These are phyloP conservation scores for Kryptopterus vitreolus DNA, from an alignment of 2,797 vertebrate genomes.

Conservation along the genomic window DNA sequence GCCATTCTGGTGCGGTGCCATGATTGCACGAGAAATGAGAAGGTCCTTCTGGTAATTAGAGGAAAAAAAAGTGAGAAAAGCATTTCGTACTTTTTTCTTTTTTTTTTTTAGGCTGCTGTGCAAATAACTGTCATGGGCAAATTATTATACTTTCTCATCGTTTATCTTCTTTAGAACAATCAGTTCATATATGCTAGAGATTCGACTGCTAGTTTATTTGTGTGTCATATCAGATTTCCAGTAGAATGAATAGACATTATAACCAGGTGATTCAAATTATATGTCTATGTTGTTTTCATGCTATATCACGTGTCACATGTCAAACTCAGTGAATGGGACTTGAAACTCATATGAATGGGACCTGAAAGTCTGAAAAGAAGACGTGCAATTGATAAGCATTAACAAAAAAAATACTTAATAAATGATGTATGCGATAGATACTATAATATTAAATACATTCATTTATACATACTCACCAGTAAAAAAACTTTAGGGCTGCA, in stretches of 20 bases:
- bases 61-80: neutral
- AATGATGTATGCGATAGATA: neutral
- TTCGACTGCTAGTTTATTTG: neutral
- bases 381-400: neutral
- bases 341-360: neutral
- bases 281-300: no score
- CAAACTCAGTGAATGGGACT: no score
- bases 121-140: neutral
- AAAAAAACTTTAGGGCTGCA: neutral
- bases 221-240: conserved; percentile 9
- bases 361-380: neutral
- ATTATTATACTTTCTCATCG: neutral
- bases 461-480: neutral
- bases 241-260: conserved; percentile 13
- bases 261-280: conserved; percentile 1
- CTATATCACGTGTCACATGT: no score
- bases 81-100: no score
- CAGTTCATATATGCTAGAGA: conserved; percentile 6
- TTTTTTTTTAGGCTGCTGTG: neutral
- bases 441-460: neutral
- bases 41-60: conserved; percentile 15
- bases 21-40: neutral
- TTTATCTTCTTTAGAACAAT: conserved; percentile 9
- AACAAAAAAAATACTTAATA: neutral
- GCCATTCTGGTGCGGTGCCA: conserved; percentile 22